These are phyloP conservation scores for Furnarius figulus DNA, from an alignment of 2,113 vertebrate genomes.

Conservation along the genomic window DNA sequence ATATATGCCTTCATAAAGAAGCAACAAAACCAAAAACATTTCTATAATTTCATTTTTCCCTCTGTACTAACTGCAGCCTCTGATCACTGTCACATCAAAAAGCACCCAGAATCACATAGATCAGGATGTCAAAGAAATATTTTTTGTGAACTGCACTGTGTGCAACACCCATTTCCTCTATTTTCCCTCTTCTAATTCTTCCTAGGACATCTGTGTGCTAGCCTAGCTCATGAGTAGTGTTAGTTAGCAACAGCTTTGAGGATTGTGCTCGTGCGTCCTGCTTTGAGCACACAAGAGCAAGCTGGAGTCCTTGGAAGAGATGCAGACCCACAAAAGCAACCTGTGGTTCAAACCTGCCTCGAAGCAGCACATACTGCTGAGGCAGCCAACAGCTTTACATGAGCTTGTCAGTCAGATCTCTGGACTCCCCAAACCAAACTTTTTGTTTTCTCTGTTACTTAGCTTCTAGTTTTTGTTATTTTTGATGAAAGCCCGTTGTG, in stretches of 20 bases:
- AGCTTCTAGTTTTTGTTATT: not conserved
- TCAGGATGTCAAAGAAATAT: not conserved
- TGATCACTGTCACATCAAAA: not conserved
- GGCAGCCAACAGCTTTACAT: not conserved
- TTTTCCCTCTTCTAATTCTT: not conserved
- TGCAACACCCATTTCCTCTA: not conserved
- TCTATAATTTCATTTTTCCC: not conserved
- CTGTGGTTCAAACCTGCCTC: not conserved
- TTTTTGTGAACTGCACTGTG: not conserved
- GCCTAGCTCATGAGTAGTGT: not conserved
- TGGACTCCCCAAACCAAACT: not conserved
- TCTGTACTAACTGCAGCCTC: not conserved
- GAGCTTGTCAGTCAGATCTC: not conserved
- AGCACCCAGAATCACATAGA: not conserved
- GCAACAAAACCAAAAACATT: not conserved
- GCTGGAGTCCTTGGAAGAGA: not conserved
- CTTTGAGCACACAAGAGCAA: not conserved
- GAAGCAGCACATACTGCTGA: not conserved
- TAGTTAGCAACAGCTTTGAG: not conserved
- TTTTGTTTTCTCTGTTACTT: not conserved
- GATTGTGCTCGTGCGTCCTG: not conserved
- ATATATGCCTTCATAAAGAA: not conserved
- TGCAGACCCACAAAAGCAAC: not conserved
- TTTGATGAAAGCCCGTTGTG: not conserved
- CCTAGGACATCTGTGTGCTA: not conserved